Evolutionary conservation across 2,113 vertebrate species (phyloP).

Genomic region (Calyptomena viridis): DNA sequence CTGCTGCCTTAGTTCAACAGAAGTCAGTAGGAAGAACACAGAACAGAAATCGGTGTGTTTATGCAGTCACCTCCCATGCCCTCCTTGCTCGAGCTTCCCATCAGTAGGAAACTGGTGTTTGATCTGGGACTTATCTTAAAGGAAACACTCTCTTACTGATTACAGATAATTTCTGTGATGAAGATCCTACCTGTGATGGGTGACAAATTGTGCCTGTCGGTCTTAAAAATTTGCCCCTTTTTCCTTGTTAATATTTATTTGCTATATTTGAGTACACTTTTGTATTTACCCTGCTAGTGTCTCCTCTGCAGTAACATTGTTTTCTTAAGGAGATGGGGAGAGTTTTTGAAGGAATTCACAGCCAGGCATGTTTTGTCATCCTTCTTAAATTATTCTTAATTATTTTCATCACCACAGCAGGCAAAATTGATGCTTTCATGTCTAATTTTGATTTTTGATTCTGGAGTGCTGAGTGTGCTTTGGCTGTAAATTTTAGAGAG

Average conservation of each 20-base stretch:
- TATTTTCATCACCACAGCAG: neutral
- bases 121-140: neutral
- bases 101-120: neutral
- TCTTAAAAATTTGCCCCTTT: neutral
- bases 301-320: neutral
- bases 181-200: neutral
- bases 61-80: neutral
- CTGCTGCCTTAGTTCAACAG: neutral
- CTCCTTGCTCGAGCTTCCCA: neutral
- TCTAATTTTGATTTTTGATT: neutral
- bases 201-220: neutral
- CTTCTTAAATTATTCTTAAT: neutral
- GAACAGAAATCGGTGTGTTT: neutral
- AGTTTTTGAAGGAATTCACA: neutral
- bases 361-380: neutral
- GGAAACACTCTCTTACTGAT: neutral
- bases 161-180: neutral
- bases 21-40: neutral
- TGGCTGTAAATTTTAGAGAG: neutral
- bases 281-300: neutral
- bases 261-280: neutral
- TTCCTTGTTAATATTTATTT: neutral
- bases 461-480: neutral
- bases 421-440: neutral
- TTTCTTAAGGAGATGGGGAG: neutral